Percentiles rank a stretch among this genome's conserved stretches.
phyloP scores from a whole-genome alignment of 1,140 invertebrate species.

The Mercenaria mercenaria region DNA sequence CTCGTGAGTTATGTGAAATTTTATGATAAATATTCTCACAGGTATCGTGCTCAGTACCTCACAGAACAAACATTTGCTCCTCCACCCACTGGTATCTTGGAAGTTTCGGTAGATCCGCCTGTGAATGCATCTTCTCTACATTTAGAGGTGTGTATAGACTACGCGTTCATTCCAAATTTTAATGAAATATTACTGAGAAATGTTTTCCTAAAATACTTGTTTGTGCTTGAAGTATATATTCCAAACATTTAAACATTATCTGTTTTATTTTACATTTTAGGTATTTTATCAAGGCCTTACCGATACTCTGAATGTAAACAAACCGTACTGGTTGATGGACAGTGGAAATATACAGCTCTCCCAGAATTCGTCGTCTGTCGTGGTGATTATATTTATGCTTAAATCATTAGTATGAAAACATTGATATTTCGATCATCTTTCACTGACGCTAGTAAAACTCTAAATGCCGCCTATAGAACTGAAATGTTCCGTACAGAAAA shows the following conservation, averaged over 20 bases:
- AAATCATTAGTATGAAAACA: too few relatives aligned
- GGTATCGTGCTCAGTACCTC: slow-evolving; percentile 34
- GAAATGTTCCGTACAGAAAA: too few relatives aligned
- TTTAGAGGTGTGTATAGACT: slow-evolving; percentile 33
- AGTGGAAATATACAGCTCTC: slow-evolving; percentile 46
- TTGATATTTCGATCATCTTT: too few relatives aligned
- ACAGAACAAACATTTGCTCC: slow-evolving; percentile 34
- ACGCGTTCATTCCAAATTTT: too few relatives aligned
- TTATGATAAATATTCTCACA: background rate
- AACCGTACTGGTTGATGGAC: slow-evolving; percentile 53
- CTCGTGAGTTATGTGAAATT: slow-evolving; percentile 47
- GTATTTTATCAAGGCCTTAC: slow-evolving; percentile 38
- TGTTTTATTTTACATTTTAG: background rate
- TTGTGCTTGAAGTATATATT: too few relatives aligned
- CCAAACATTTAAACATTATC: too few relatives aligned
- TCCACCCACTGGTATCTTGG: slow-evolving; percentile 51
- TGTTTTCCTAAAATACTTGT: too few relatives aligned
- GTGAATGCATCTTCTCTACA: slow-evolving; percentile 40
- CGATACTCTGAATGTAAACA: background rate
- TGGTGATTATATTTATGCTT: background rate
- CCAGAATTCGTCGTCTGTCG: background rate
- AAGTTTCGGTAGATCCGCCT: slow-evolving; percentile 43
- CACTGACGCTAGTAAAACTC: too few relatives aligned
- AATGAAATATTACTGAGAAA: too few relatives aligned
- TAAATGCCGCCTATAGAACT: too few relatives aligned